Percentiles rank a stretch among this genome's conserved stretches.
phyloP scores from a whole-genome alignment of 2,888 invertebrate species.

The Macrophya annulata region DNA sequence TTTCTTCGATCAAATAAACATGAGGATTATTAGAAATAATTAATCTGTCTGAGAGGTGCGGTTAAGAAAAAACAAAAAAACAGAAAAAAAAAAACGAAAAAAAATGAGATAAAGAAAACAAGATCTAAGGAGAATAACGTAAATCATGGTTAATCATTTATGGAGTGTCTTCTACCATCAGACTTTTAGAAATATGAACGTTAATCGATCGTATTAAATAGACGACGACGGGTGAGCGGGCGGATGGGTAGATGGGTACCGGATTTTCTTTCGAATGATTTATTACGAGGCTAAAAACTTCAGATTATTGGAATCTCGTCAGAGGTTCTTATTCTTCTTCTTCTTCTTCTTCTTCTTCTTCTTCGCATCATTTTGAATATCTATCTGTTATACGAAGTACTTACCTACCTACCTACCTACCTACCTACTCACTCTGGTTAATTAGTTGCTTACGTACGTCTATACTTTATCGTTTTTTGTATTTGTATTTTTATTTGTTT shows the following conservation, averaged over 20 bases:
- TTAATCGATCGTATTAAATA: conserved; percentile 18
- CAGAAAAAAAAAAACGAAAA: background rate
- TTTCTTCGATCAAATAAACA: background rate
- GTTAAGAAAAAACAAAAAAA: background rate
- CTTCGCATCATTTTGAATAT: background rate
- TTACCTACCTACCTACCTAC: background rate
- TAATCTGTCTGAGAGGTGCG: background rate
- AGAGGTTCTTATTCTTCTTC: background rate
- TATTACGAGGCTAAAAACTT: conserved; percentile 31
- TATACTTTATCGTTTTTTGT: background rate
- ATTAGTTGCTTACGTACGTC: background rate
- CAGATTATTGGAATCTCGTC: conserved; percentile 49
- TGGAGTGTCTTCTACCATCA: background rate
- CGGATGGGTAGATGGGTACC: background rate
- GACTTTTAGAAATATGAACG: conserved; percentile 4
- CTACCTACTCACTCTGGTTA: conserved; percentile 18
- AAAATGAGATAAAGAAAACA: background rate
- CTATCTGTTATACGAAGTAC: background rate
- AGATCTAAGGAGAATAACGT: background rate
- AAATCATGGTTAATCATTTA: background rate
- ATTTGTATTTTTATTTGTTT: no score
- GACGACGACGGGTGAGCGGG: background rate
- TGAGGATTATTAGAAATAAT: background rate
- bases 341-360: background rate
- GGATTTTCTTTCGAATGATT: conserved; percentile 40